Conservation (phyloP, 2,888 invertebrate genomes). For the Meganola albula region DNA sequence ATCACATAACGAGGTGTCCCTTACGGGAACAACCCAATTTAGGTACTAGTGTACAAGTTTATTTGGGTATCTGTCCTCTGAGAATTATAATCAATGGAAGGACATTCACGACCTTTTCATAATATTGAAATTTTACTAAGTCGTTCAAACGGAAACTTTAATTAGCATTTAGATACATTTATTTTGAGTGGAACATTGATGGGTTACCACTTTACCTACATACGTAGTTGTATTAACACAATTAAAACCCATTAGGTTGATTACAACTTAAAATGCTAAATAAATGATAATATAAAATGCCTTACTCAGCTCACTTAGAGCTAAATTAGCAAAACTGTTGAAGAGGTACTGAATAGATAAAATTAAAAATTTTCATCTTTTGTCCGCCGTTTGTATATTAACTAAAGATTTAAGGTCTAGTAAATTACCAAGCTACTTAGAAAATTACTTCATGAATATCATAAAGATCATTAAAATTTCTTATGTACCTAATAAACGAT, state of each 20-base stretch:
- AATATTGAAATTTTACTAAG: conserved; percentile 58
- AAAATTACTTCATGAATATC: conserved; percentile 24
- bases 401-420: no score
- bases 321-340: no score
- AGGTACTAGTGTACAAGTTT: conserved; percentile 68
- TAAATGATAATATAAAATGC: no score
- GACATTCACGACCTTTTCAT: conserved; percentile 55
- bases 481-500: conserved; percentile 2
- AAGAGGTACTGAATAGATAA: no score
- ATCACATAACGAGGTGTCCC: conserved; percentile 62
- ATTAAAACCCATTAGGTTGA: no score
- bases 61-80: conserved; percentile 64
- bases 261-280: no score
- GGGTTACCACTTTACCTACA: no score
- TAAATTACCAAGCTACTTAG: no score
- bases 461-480: conserved; percentile 3
- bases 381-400: no score
- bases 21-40: conserved; percentile 67
- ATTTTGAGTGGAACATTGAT: conserved; percentile 1
- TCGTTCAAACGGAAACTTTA: conserved; percentile 41
- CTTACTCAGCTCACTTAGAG: no score
- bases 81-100: conserved; percentile 64
- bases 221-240: no score
- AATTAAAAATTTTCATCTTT: no score
- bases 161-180: conserved; percentile 27